These are phyloP conservation scores for Lipotes vexillifer DNA, from an alignment of 2,113 vertebrate species.

Conservation along the genomic window DNA sequence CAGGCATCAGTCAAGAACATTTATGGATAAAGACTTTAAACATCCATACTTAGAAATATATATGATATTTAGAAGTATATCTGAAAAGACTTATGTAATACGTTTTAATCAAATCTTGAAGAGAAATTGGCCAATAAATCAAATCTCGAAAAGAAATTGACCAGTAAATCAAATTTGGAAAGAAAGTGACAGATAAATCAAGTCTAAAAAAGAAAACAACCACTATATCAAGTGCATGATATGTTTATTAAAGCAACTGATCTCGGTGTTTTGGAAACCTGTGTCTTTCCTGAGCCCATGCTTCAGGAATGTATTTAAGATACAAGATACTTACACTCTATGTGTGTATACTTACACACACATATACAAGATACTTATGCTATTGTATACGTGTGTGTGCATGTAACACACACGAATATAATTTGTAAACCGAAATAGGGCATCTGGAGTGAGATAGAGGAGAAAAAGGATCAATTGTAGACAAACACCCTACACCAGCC, in stretches of 20 bases:
- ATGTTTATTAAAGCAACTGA: slow-evolving; percentile 69
- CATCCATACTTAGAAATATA: slow-evolving; percentile 64
- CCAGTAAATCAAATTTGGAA: slow-evolving; percentile 79
- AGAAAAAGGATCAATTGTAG: neutral
- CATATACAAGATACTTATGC: neutral
- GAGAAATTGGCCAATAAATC: slow-evolving; percentile 80
- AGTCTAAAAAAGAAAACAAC: slow-evolving; percentile 75
- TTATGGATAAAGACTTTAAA: slow-evolving; percentile 79
- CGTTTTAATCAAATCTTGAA: slow-evolving; percentile 81
- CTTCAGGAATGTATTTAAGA: slow-evolving; percentile 37
- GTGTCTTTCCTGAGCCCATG: neutral
- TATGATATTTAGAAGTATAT: slow-evolving; percentile 79
- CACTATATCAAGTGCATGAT: slow-evolving; percentile 57
- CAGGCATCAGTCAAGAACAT: slow-evolving; percentile 72
- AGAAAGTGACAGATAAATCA: slow-evolving; percentile 78
- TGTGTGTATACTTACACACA: neutral
- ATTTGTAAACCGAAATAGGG: neutral
- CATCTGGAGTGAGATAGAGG: neutral
- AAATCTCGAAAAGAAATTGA: slow-evolving; percentile 79
- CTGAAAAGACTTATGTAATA: slow-evolving; percentile 73
- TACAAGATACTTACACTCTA: neutral
- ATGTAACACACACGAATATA: neutral
- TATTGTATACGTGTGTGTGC: neutral
- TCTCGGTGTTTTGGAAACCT: slow-evolving; percentile 6
- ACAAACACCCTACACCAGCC: no score